These are phyloP conservation scores for Neoascia interrupta DNA, from an alignment of 2,888 invertebrate genomes.

Conservation along the genomic window DNA sequence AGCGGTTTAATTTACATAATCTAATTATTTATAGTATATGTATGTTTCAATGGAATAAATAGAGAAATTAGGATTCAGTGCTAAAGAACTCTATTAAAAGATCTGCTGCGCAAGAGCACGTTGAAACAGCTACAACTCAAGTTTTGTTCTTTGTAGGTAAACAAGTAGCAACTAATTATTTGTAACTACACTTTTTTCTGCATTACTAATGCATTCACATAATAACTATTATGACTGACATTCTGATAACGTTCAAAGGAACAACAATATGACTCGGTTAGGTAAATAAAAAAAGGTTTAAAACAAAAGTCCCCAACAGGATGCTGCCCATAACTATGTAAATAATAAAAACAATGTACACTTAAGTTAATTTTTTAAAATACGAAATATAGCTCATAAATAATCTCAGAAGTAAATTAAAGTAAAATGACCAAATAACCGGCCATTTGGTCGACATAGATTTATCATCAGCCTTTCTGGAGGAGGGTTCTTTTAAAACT, in stretches of 20 bases:
- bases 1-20: not conserved
- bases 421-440: slow-evolving; percentile 28
- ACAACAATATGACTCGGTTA: slow-evolving; percentile 52
- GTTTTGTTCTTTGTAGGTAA: slow-evolving; percentile 35
- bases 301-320: slow-evolving; percentile 13
- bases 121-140: not conserved
- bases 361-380: slow-evolving; percentile 34
- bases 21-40: slow-evolving; percentile 30
- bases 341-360: slow-evolving; percentile 20
- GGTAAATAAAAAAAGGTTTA: slow-evolving; percentile 14
- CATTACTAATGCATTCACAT: slow-evolving; percentile 6
- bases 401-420: slow-evolving; percentile 52
- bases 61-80: slow-evolving; percentile 31
- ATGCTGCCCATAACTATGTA: slow-evolving; percentile 18
- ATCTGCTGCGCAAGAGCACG: slow-evolving; percentile 16
- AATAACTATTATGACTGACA: too few species aligned
- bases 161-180: slow-evolving; percentile 50
- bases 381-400: slow-evolving; percentile 27
- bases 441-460: slow-evolving; percentile 23
- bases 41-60: slow-evolving; percentile 24
- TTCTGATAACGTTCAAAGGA: slow-evolving; percentile 42
- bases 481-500: slow-evolving; percentile 17
- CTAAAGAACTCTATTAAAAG: slow-evolving; percentile 17
- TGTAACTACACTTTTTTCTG: slow-evolving; percentile 26
- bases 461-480: slow-evolving; percentile 47